Evolutionary conservation across 2,113 vertebrate genomes (phyloP).

Genomic region (Scatophagus argus): DNA sequence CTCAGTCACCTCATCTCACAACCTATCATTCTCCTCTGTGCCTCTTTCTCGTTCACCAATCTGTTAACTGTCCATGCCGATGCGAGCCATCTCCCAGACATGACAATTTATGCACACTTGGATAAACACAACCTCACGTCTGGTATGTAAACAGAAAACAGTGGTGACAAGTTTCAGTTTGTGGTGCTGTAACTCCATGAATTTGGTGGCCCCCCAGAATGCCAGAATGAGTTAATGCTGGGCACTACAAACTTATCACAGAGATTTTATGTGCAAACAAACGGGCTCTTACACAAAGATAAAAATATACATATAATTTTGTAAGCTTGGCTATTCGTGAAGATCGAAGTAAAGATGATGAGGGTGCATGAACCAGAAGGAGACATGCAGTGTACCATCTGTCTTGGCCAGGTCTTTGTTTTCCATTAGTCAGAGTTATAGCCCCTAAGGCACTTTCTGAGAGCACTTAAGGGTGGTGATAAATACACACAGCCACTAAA

Average conservation of each 20-base stretch:
- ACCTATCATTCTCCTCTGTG: constrained; percentile 8
- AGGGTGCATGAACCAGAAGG: constrained; percentile 28
- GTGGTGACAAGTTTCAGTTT: not conserved
- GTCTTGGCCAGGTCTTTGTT: constrained; percentile 74
- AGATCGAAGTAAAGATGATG: not conserved
- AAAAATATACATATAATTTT: not conserved
- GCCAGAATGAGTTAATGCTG: not conserved
- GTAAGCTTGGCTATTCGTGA: not conserved
- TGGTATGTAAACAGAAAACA: not conserved
- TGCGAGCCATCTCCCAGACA: constrained; percentile 22
- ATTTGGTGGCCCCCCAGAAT: not conserved
- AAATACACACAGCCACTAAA: constrained; percentile 79
- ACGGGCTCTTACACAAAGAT: too few relatives aligned
- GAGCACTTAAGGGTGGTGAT: constrained; percentile 79
- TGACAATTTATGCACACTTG: constrained; percentile 8
- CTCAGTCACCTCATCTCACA: constrained; percentile 32
- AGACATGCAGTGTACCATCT: constrained; percentile 54
- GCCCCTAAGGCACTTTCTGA: constrained; percentile 65
- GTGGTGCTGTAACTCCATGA: not conserved
- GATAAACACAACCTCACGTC: not conserved
- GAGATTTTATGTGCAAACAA: not conserved
- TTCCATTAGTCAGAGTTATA: constrained; percentile 82
- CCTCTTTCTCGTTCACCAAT: constrained; percentile 9
- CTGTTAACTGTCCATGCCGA: constrained; percentile 28
- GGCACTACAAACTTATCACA: not conserved